phyloP scores from a whole-genome alignment of 2,888 invertebrate species.

The Cremastobaeus sp. region DNA sequence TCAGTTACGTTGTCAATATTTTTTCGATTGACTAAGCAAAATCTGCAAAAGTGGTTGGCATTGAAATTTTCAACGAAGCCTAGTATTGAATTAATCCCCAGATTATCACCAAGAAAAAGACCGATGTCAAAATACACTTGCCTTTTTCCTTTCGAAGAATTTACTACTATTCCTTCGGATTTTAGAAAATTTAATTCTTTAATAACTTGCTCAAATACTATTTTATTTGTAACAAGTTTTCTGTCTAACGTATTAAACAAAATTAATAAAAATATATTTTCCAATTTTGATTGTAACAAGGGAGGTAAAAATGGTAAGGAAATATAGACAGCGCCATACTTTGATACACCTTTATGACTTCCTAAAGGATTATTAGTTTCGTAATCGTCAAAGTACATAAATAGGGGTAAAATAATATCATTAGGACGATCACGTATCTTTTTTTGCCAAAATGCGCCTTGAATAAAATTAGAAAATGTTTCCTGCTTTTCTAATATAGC shows the following conservation, averaged over 20 bases:
- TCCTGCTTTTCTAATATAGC: not conserved
- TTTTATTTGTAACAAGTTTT: not conserved
- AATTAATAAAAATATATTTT: conserved; percentile 6
- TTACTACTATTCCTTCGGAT: conserved; percentile 35
- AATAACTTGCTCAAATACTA: conserved; percentile 2
- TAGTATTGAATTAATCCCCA: conserved; percentile 47
- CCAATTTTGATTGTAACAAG: conserved; percentile 38
- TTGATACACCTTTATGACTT: conserved; percentile 41
- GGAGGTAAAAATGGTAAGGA: conserved; percentile 46
- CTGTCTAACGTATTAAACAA: not conserved
- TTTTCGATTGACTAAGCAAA: not conserved
- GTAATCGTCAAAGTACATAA: not conserved
- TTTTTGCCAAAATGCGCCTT: too few relatives aligned
- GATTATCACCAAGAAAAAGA: conserved; percentile 62
- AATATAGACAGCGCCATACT: conserved; percentile 54
- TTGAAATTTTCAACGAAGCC: conserved; percentile 55
- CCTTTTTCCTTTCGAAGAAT: not conserved
- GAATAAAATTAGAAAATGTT: too few relatives aligned
- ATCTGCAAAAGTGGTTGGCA: conserved; percentile 53
- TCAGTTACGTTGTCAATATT: not conserved
- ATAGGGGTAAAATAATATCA: too few relatives aligned
- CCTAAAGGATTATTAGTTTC: conserved; percentile 16
- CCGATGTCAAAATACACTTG: conserved; percentile 49
- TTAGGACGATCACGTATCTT: too few relatives aligned
- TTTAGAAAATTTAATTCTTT: conserved; percentile 46